These are phyloP conservation scores for Siniperca scherzeri DNA, from an alignment of 2,797 vertebrate species.

Conservation along the genomic window DNA sequence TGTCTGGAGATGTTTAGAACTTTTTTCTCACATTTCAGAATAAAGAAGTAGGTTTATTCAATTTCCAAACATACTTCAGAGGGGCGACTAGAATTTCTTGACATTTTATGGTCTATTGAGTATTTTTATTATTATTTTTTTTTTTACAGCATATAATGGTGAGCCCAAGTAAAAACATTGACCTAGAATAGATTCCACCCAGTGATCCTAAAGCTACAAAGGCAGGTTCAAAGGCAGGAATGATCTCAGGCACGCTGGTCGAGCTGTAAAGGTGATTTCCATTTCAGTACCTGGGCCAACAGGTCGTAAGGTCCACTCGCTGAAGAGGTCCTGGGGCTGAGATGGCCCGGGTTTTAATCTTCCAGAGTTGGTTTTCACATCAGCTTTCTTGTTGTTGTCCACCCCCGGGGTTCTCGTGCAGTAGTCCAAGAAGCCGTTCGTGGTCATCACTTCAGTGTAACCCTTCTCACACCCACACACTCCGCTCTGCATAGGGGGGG, in stretches of 20 bases:
- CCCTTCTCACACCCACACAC: constrained; percentile 96
- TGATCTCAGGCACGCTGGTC: constrained; percentile 13
- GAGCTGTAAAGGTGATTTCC: constrained; percentile 51
- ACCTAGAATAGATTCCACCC: constrained; percentile 37
- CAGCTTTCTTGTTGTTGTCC: constrained; percentile 96
- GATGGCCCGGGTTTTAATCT: constrained; percentile 93
- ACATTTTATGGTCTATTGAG: constrained; percentile 20
- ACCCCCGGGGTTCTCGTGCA: constrained; percentile 95
- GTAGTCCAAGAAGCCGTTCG: constrained; percentile 96
- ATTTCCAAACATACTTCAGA: constrained; percentile 27
- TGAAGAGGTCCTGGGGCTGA: constrained; percentile 93
- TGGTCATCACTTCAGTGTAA: constrained; percentile 97
- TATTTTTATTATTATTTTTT: background rate
- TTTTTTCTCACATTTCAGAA: constrained; percentile 12
- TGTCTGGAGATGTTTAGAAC: background rate
- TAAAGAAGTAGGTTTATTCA: constrained; percentile 4
- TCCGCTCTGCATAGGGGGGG: constrained; percentile 86
- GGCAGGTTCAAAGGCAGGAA: constrained; percentile 48
- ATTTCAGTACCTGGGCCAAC: constrained; percentile 93
- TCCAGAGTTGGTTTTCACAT: constrained; percentile 94
- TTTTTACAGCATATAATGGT: constrained; percentile 25
- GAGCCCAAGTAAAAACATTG: constrained; percentile 40
- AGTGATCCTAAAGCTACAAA: constrained; percentile 54
- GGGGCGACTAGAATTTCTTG: constrained; percentile 15
- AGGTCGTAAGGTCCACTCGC: constrained; percentile 95